Percentiles rank a stretch among this genome's conserved stretches.
phyloP scores from a whole-genome alignment of 2,113 vertebrate species.

The Empidonax alnorum region DNA sequence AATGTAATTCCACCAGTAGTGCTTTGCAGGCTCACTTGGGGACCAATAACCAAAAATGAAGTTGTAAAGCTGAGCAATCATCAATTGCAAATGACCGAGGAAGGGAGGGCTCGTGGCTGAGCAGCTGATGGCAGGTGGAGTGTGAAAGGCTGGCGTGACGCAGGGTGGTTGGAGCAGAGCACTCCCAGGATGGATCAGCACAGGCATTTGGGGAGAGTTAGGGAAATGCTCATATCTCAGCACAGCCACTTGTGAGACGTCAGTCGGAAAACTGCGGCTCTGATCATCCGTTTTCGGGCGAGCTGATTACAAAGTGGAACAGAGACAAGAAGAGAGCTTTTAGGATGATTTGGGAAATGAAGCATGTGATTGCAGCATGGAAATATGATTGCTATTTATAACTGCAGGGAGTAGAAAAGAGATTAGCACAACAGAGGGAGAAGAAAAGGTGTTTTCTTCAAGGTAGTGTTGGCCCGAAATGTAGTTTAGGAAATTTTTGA shows the following conservation, averaged over 20 bases:
- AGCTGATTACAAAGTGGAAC: constrained; percentile 59
- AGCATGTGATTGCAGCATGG: constrained; percentile 53
- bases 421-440: background rate
- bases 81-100: constrained; percentile 17
- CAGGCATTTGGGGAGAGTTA: background rate
- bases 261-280: constrained; percentile 25
- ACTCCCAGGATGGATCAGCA: background rate
- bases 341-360: constrained; percentile 55
- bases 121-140: background rate
- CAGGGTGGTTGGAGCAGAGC: background rate
- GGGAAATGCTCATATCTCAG: background rate
- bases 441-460: background rate
- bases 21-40: constrained; percentile 32
- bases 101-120: background rate
- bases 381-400: constrained; percentile 50
- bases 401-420: constrained; percentile 11
- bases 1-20: background rate
- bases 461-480: background rate
- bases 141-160: background rate
- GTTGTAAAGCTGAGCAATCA: constrained; percentile 54
- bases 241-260: background rate
- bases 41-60: constrained; percentile 54
- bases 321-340: constrained; percentile 52
- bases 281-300: constrained; percentile 42
- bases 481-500: background rate